These are phyloP conservation scores for Archocentrus centrarchus DNA, from an alignment of 2,113 vertebrate genomes.

Conservation along the genomic window DNA sequence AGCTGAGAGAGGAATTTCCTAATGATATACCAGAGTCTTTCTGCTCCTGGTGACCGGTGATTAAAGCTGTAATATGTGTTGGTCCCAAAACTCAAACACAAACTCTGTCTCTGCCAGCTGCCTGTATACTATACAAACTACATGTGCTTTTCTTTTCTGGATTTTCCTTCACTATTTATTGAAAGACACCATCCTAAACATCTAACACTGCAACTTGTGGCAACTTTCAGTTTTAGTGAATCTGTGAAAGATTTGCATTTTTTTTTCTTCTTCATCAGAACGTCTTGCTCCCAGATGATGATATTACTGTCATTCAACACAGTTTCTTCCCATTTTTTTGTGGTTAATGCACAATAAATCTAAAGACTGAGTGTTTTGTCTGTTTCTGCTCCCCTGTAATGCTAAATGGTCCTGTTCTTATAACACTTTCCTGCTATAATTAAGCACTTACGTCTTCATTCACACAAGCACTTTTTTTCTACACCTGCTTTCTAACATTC, in stretches of 20 bases:
- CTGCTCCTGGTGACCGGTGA: slow-evolving; percentile 18
- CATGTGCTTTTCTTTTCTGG: not conserved
- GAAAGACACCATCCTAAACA: not conserved
- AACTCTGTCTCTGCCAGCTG: slow-evolving; percentile 12
- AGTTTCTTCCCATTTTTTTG: not conserved
- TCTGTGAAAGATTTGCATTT: not conserved
- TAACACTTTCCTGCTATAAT: too few species aligned
- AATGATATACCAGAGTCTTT: slow-evolving; percentile 5
- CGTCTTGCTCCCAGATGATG: not conserved
- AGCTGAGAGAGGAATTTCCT: slow-evolving; percentile 24
- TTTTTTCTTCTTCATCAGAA: not conserved
- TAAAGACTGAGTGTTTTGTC: not conserved
- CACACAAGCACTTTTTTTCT: too few species aligned
- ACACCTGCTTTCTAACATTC: too few species aligned
- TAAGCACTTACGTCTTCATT: too few species aligned
- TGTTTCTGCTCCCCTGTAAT: not conserved
- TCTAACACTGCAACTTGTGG: not conserved
- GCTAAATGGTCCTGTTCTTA: too few species aligned
- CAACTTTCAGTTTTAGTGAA: not conserved
- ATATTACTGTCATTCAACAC: not conserved
- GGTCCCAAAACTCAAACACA: not conserved
- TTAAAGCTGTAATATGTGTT: slow-evolving; percentile 36
- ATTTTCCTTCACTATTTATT: not conserved
- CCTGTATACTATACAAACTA: not conserved
- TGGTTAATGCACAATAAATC: not conserved